A percentile compares a stretch with the other conserved stretches of the same genome.
These are phyloP conservation scores for Zaprionus tsacasi DNA, from an alignment of 1,140 invertebrate species.

Conservation along the genomic window DNA sequence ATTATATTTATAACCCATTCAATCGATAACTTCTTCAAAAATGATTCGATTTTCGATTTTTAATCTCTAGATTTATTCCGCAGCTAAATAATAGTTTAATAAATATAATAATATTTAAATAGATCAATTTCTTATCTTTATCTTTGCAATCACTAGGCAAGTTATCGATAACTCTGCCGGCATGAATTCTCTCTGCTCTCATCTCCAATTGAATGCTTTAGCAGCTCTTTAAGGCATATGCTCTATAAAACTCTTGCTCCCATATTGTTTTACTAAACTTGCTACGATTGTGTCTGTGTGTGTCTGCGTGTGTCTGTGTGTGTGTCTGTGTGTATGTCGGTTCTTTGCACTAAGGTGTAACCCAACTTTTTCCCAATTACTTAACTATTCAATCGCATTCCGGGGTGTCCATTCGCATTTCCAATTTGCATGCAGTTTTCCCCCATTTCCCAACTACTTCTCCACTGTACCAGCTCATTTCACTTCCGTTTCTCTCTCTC, in stretches of 20 bases:
- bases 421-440: conserved; percentile 28
- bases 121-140: too few relatives aligned
- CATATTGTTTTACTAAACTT: background rate
- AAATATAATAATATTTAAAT: too few relatives aligned
- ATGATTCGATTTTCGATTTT: too few relatives aligned
- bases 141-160: background rate
- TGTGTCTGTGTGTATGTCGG: background rate
- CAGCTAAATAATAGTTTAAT: too few relatives aligned
- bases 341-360: background rate
- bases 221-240: background rate
- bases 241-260: background rate
- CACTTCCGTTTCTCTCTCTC: background rate
- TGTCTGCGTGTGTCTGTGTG: background rate
- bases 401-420: conserved; percentile 7
- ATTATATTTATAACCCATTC: too few relatives aligned
- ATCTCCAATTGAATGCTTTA: background rate
- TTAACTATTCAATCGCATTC: conserved; percentile 12
- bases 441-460: background rate
- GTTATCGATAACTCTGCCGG: background rate
- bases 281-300: background rate
- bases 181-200: background rate
- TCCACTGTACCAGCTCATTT: conserved; percentile 3
- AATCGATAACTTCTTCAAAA: too few relatives aligned
- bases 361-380: conserved; percentile 8
- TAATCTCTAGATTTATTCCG: too few relatives aligned